These are phyloP conservation scores for Philotrypesis tridentata DNA, from an alignment of 1,140 invertebrate genomes.

Conservation along the genomic window DNA sequence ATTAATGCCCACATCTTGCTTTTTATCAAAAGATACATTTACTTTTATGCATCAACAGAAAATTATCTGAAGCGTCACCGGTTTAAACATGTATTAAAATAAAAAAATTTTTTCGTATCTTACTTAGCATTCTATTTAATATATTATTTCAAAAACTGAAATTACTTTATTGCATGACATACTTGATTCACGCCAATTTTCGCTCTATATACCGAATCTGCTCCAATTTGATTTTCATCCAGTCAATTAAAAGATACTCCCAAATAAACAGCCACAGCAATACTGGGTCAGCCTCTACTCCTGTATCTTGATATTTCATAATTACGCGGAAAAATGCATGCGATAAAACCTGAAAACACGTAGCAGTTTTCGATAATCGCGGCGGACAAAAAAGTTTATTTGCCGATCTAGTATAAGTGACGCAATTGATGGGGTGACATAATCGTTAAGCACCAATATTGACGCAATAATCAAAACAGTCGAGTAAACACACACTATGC, in stretches of 20 bases:
- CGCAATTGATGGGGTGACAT: conserved; percentile 8
- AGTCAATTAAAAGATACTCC: no score
- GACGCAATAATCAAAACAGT: background rate
- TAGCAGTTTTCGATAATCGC: background rate
- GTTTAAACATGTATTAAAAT: no score
- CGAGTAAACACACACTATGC: background rate
- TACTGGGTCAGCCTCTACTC: no score
- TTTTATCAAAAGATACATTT: background rate
- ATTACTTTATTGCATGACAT: no score
- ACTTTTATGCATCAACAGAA: background rate
- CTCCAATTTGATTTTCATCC: no score
- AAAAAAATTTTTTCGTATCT: no score
- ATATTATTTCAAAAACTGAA: no score
- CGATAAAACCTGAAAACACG: background rate
- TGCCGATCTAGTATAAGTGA: background rate
- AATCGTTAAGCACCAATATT: background rate
- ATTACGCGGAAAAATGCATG: background rate
- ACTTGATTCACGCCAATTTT: no score
- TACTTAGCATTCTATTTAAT: no score
- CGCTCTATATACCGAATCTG: no score
- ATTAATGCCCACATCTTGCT: background rate
- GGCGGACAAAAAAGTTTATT: background rate
- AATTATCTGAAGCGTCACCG: no score
- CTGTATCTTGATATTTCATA: background rate
- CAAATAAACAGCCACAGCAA: no score